phyloP scores from a whole-genome alignment of 2,113 vertebrate genomes.

The Xenus cinereus region DNA sequence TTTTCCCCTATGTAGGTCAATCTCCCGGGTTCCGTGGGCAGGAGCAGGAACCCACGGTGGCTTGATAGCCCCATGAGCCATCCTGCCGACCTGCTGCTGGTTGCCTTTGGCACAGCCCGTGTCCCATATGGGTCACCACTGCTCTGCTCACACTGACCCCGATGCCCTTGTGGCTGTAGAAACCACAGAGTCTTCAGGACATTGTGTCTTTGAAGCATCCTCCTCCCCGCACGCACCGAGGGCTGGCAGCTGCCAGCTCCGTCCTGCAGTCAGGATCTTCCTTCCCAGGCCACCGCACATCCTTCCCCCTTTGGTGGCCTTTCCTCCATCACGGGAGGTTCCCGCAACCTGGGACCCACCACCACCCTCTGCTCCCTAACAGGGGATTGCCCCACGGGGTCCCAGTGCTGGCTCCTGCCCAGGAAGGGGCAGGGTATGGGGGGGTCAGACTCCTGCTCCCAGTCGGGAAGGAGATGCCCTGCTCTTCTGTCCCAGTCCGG shows the following conservation, averaged over 20 bases:
- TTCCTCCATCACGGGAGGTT: too few relatives aligned
- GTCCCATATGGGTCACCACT: neutral
- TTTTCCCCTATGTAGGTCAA: neutral
- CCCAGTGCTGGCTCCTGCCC: neutral
- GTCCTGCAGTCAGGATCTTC: neutral
- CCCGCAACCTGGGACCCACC: too few relatives aligned
- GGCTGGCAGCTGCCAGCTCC: neutral
- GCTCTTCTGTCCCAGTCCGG: accelerated
- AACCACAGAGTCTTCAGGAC: too few relatives aligned
- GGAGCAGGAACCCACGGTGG: neutral
- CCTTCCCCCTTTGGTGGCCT: neutral
- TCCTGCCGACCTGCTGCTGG: too few relatives aligned
- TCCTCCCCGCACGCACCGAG: accelerated
- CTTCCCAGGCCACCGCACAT: neutral
- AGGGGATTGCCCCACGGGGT: too few relatives aligned
- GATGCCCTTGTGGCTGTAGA: too few relatives aligned
- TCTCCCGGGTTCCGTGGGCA: neutral
- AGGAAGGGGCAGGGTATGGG: too few relatives aligned
- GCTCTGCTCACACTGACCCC: neutral
- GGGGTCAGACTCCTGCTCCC: neutral
- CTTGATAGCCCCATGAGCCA: accelerated
- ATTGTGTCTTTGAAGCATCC: neutral
- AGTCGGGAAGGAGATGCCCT: neutral
- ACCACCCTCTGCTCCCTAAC: neutral
- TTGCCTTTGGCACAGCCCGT: accelerated